Evolutionary conservation across 2,888 invertebrate genomes (phyloP), one percentile per base, ranked within the genome.

Genomic region (Drosophila crucigera): DNA sequence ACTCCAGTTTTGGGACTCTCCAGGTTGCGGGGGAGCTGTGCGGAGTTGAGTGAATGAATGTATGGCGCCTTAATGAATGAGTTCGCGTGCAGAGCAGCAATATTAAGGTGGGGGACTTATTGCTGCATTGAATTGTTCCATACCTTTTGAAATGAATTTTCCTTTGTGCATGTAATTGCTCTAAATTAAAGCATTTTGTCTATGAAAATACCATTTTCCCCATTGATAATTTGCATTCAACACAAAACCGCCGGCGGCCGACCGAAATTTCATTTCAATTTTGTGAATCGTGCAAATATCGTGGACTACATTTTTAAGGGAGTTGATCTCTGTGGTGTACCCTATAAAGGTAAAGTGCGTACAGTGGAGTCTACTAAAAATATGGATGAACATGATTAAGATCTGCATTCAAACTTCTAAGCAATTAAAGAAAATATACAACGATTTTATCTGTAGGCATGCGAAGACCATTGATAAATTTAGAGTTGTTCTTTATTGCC

Each of bases 91-190:
- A 47, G 58, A 47, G 25, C 22, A 47, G 9, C 22, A 22, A 16
- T 43, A 78, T 63, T 70, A 70, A 80, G 82, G 81, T 83, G 81
- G 71, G 28, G 16, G 22, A 19, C 22, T 47, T 56, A 50, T 37
- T 63, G 31, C 52, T 73, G 52, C 60, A 68, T 53, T 49, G 30
- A 54, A 54, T 37, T 67, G 39, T 66, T 33, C 22, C 4, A 61
- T 56, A 30, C 47, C 53, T 65, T 69, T 65, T 70, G 54, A 69
- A 74, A 62, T 43, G 22, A 35, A 59, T 33, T 62, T 41, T 25
- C 39, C 63, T 77, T 78, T 73, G 53, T 80, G 50, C n/a, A 22
- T 25, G 28, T 80, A 80, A 80, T 80, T 71, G 71, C 70, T 60
- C 35, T 41, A 49, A 59, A 39, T 52, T 73, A 58, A 39, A 35